Percentiles rank a stretch among this genome's conserved stretches.
phyloP scores from a whole-genome alignment of 1,140 invertebrate species.

The Drosophila mauritiana region DNA sequence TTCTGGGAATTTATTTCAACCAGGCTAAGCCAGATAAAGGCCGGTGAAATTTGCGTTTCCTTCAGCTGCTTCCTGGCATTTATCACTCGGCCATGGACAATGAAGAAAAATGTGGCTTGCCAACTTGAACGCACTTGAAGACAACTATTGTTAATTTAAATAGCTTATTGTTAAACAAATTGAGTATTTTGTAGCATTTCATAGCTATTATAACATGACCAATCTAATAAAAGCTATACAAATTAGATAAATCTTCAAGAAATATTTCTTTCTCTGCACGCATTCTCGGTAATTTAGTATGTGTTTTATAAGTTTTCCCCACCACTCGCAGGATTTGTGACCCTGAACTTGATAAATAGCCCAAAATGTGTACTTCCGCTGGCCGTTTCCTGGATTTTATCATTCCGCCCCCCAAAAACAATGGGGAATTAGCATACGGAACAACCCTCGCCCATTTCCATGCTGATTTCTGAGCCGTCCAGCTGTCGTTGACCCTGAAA shows the following conservation, averaged over 20 bases:
- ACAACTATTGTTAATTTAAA: neutral
- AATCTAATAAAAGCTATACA: no score
- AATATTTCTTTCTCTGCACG: slow-evolving; percentile 1
- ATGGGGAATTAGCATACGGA: slow-evolving; percentile 33
- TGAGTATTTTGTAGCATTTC: no score
- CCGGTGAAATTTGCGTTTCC: slow-evolving; percentile 24
- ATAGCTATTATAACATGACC: no score
- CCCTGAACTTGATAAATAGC: slow-evolving; percentile 45
- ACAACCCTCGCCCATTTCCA: slow-evolving; percentile 33
- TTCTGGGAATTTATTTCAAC: slow-evolving; percentile 47
- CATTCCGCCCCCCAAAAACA: slow-evolving; percentile 14
- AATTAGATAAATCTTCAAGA: no score
- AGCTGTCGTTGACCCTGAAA: slow-evolving; percentile 55
- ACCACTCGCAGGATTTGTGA: slow-evolving; percentile 10
- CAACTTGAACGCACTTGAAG: neutral
- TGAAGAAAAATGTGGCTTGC: neutral
- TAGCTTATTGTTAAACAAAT: no score
- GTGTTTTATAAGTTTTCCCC: neutral
- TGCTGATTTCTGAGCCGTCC: slow-evolving; percentile 34
- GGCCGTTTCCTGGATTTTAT: slow-evolving; percentile 22
- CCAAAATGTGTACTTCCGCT: slow-evolving; percentile 21
- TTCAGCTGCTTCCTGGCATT: slow-evolving; percentile 29
- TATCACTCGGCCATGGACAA: slow-evolving; percentile 17
- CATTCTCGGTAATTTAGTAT: neutral
- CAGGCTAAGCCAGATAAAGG: slow-evolving; percentile 16